A percentile compares a stretch with the other conserved stretches of the same genome.
phyloP scores from a whole-genome alignment of 2,888 invertebrate genomes.

The Melipona bicolor region DNA sequence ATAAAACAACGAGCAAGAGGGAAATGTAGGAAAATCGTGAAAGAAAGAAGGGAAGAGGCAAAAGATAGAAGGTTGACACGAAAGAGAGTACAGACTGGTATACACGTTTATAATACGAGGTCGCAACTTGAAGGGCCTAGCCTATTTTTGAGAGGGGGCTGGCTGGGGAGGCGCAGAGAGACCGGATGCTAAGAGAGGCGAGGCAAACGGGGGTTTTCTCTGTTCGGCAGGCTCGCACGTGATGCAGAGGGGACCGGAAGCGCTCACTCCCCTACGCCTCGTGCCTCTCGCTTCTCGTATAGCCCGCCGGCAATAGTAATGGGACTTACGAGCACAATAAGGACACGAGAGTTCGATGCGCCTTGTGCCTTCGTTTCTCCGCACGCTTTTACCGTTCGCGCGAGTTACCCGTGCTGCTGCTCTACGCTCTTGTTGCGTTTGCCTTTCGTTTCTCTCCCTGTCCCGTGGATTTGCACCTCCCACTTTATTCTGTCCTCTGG shows the following conservation, averaged over 20 bases:
- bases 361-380: constrained; percentile 63
- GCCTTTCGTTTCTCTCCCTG: constrained; percentile 44
- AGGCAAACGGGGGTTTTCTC: constrained; percentile 76
- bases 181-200: constrained; percentile 68
- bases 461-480: constrained; percentile 9
- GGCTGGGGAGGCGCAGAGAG: constrained; percentile 60
- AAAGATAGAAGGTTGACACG: neutral
- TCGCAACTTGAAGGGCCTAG: constrained; percentile 74
- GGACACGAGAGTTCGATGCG: constrained; percentile 71
- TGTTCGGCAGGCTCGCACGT: constrained; percentile 83
- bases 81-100: constrained; percentile 30
- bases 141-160: constrained; percentile 80
- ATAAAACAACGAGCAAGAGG: neutral
- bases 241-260: constrained; percentile 84
- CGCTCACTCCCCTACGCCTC: constrained; percentile 77
- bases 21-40: neutral
- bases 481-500: constrained; percentile 15
- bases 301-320: constrained; percentile 73
- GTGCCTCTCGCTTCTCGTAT: constrained; percentile 71
- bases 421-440: constrained; percentile 34
- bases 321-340: constrained; percentile 76
- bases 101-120: constrained; percentile 46
- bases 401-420: constrained; percentile 18
- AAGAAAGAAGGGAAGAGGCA: neutral
- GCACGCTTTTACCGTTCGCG: constrained; percentile 57